Conservation (phyloP, 2,797 vertebrate species). For the Xerus rutilus region DNA sequence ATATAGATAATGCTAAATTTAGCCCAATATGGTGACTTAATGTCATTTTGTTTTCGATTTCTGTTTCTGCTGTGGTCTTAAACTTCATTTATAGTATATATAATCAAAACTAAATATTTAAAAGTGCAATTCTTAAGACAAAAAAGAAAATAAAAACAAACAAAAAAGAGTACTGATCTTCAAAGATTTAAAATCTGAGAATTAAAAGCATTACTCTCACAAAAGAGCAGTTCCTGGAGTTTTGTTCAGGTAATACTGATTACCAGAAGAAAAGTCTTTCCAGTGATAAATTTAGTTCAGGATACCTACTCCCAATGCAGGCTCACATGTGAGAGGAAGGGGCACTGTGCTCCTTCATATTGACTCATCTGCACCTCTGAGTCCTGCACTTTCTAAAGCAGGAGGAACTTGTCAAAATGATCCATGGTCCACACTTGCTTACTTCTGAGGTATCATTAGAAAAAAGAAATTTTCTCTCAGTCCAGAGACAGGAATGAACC, state of each 20-base stretch:
- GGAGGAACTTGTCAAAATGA: conserved; percentile 56
- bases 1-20: not conserved
- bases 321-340: not conserved
- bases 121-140: conserved; percentile 14
- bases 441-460: not conserved
- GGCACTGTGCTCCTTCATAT: not conserved
- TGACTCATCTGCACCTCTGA: conserved; percentile 14
- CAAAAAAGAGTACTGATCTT: not conserved
- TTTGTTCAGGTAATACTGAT: not conserved
- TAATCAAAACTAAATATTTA: conserved; percentile 33
- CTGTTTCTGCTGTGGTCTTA: not conserved
- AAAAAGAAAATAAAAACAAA: not conserved
- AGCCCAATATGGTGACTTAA: not conserved
- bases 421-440: not conserved
- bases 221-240: not conserved
- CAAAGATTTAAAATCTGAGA: conserved; percentile 27
- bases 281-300: conserved; percentile 38
- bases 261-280: not conserved
- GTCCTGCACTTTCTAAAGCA: conserved; percentile 24
- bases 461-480: conserved; percentile 34
- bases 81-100: not conserved
- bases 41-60: conserved; percentile 5
- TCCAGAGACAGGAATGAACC: not conserved
- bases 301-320: not conserved
- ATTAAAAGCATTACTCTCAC: not conserved